phyloP scores from a whole-genome alignment of 2,113 vertebrate species.

The Poecile atricapillus region DNA sequence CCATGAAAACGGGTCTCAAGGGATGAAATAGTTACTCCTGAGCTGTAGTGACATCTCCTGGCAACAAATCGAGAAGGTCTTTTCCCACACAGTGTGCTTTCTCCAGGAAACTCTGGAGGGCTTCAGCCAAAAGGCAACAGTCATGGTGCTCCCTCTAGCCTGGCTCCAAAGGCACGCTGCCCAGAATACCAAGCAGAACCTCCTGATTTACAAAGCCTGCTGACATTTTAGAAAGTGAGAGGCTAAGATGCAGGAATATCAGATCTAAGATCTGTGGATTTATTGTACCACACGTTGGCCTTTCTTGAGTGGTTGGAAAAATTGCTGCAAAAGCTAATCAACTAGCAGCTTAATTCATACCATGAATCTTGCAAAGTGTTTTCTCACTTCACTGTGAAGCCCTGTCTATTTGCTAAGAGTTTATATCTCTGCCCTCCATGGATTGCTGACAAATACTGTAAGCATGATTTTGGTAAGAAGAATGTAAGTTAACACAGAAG shows the following conservation, averaged over 20 bases:
- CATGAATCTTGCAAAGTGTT: constrained; percentile 28
- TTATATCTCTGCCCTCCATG: neutral
- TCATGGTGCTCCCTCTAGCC: neutral
- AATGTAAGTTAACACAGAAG: neutral
- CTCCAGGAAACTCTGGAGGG: neutral
- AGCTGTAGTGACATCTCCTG: constrained; percentile 77
- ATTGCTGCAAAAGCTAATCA: constrained; percentile 27
- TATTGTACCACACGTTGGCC: neutral
- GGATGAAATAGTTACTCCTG: constrained; percentile 27
- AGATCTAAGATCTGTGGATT: constrained; percentile 1
- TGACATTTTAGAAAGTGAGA: neutral
- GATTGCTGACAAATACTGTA: neutral
- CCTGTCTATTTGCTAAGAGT: neutral
- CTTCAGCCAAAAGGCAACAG: neutral
- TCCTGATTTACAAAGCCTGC: neutral
- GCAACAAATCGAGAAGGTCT: constrained; percentile 19
- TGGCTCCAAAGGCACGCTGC: neutral
- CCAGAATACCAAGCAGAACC: neutral
- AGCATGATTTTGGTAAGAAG: neutral
- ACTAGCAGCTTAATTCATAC: constrained; percentile 9
- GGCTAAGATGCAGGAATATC: neutral
- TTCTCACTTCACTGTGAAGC: neutral
- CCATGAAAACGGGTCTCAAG: neutral
- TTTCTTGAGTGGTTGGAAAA: neutral
- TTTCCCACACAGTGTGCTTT: neutral